Percentiles rank a stretch among this genome's conserved stretches.
Conservation (phyloP, 1,140 invertebrate species). For the Euwallacea fornicatus region DNA sequence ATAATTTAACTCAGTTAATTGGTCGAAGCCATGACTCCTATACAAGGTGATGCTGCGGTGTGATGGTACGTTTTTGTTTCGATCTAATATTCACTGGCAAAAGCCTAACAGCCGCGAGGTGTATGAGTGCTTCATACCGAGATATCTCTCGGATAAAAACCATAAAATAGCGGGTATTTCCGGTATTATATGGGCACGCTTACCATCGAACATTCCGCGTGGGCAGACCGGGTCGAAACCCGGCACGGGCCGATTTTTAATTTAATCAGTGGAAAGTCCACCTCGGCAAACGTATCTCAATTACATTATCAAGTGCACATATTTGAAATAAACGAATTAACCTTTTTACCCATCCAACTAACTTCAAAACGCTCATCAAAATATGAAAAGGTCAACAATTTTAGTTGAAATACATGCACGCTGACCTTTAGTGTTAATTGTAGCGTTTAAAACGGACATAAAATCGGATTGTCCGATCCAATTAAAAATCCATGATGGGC, state of each 20-base stretch:
- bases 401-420: neutral
- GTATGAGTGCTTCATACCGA: neutral
- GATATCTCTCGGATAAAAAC: constrained; percentile 18
- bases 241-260: constrained; percentile 28
- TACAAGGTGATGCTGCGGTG: neutral
- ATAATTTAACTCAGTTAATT: constrained; percentile 17
- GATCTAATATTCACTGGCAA: neutral
- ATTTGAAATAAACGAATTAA: neutral
- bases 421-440: neutral
- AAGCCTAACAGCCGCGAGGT: neutral
- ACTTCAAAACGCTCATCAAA: neutral
- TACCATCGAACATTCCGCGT: constrained; percentile 19
- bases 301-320: constrained; percentile 2
- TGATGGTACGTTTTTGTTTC: neutral
- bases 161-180: constrained; percentile 20
- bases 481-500: neutral
- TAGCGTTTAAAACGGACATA: neutral
- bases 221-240: constrained; percentile 4
- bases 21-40: too few relatives aligned
- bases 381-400: neutral
- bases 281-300: constrained; percentile 12
- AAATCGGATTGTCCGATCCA: too few relatives aligned
- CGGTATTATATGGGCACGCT: constrained; percentile 24
- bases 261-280: constrained; percentile 21
- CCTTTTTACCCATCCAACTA: neutral